Conservation (phyloP, 1,140 invertebrate genomes). For the Nasonia vitripennis region DNA sequence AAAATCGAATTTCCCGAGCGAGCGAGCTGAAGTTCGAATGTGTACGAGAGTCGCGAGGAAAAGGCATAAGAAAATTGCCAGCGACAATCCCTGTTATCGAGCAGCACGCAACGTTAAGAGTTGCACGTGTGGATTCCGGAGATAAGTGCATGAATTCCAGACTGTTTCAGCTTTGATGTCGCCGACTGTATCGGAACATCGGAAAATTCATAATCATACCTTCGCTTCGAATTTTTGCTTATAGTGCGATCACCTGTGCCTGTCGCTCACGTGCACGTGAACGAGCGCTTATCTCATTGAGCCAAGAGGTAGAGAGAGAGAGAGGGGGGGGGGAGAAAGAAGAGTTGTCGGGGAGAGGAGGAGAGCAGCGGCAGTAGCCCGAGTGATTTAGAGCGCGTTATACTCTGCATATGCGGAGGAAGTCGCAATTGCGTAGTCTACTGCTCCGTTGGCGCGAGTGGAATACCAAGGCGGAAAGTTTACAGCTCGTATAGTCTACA, state of each 20-base stretch:
- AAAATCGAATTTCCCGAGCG: not conserved
- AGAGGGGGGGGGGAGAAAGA: not conserved
- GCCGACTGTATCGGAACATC: too few relatives aligned
- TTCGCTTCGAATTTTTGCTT: too few relatives aligned
- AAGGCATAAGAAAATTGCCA: not conserved
- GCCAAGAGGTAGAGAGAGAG: not conserved
- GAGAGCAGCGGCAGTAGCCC: not conserved
- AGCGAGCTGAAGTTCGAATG: not conserved
- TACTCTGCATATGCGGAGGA: not conserved
- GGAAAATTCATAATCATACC: too few relatives aligned
- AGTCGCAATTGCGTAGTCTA: not conserved
- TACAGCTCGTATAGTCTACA: not conserved
- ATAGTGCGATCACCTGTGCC: too few relatives aligned
- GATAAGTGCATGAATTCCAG: too few relatives aligned
- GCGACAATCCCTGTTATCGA: too few relatives aligned
- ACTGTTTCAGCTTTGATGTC: too few relatives aligned
- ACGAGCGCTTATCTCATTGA: not conserved
- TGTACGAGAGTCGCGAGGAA: not conserved
- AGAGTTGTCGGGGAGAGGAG: not conserved
- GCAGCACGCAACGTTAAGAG: too few relatives aligned
- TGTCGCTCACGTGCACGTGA: not conserved
- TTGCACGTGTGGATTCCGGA: too few relatives aligned
- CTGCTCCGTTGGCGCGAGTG: not conserved
- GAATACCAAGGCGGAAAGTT: not conserved
- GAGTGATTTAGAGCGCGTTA: not conserved